Conservation (phyloP, 2,888 invertebrate genomes). For the Spodoptera exigua region DNA sequence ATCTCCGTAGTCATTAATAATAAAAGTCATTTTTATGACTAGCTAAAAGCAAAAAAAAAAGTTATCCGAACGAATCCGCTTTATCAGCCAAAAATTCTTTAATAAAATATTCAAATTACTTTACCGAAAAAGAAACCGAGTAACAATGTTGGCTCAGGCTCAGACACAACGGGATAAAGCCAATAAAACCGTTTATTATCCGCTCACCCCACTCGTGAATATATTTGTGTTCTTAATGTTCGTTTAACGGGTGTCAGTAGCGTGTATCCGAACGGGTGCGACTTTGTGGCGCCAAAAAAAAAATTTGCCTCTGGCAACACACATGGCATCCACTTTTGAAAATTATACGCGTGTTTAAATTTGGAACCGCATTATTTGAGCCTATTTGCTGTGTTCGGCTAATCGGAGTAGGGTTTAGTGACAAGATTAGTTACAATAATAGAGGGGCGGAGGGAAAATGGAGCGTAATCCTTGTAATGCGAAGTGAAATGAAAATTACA, state of each 20-base stretch:
- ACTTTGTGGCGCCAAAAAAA: slow-evolving; percentile 76
- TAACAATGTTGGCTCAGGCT: slow-evolving; percentile 70
- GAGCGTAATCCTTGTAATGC: slow-evolving; percentile 74
- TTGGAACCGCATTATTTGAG: slow-evolving; percentile 78
- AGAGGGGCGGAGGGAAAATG: slow-evolving; percentile 74
- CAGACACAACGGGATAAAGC: slow-evolving; percentile 70
- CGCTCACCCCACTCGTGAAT: slow-evolving; percentile 77
- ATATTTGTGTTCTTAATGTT: slow-evolving; percentile 76
- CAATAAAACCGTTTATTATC: slow-evolving; percentile 84
- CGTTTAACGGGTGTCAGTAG: slow-evolving; percentile 68
- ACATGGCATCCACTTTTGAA: slow-evolving; percentile 81
- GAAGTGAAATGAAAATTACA: slow-evolving; percentile 77
- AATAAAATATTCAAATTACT: slow-evolving; percentile 70
- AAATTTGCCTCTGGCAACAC: slow-evolving; percentile 76
- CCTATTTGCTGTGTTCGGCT: slow-evolving; percentile 75
- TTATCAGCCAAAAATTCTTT: slow-evolving; percentile 55
- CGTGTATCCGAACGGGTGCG: slow-evolving; percentile 70
- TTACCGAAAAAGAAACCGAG: slow-evolving; percentile 66
- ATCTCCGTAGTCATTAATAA: not conserved
- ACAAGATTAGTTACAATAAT: slow-evolving; percentile 85
- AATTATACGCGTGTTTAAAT: slow-evolving; percentile 86
- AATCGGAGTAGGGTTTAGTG: slow-evolving; percentile 84
- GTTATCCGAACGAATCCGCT: slow-evolving; percentile 32
- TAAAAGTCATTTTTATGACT: not conserved
- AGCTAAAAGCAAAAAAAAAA: slow-evolving; percentile 13